Percentiles rank a stretch among this genome's conserved stretches.
These are phyloP conservation scores for Menura novaehollandiae DNA, from an alignment of 2,113 vertebrate genomes.

Conservation along the genomic window DNA sequence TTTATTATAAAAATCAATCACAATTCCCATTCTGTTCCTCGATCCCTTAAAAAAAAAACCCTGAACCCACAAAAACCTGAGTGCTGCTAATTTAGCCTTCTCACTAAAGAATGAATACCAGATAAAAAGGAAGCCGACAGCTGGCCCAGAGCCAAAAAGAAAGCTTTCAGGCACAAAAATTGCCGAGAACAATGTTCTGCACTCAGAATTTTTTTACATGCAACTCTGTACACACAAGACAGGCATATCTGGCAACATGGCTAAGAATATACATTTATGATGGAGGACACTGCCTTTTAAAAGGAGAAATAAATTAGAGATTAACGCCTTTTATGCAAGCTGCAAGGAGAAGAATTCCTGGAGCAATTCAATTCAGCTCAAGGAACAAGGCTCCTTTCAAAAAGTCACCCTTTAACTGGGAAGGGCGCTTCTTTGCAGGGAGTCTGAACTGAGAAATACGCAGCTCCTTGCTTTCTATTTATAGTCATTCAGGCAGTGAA, in stretches of 20 bases:
- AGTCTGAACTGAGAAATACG: constrained; percentile 51
- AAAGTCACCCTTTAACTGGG: constrained; percentile 65
- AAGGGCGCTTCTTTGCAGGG: constrained; percentile 60
- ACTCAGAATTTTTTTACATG: not conserved
- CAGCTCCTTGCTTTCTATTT: constrained; percentile 74
- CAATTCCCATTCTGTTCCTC: constrained; percentile 51
- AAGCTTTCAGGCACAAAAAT: constrained; percentile 60
- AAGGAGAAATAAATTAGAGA: constrained; percentile 60
- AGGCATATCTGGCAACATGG: not conserved
- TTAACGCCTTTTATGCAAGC: constrained; percentile 35
- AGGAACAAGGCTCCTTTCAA: constrained; percentile 70
- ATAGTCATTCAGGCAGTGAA: constrained; percentile 80
- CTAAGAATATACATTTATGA: constrained; percentile 25
- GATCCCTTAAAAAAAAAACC: not conserved
- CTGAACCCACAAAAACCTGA: not conserved
- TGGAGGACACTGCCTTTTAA: not conserved
- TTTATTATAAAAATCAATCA: constrained; percentile 52
- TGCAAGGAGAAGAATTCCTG: constrained; percentile 40
- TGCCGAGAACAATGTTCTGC: constrained; percentile 12
- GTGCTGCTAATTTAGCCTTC: constrained; percentile 69
- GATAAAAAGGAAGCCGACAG: constrained; percentile 71
- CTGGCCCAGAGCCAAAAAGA: constrained; percentile 65
- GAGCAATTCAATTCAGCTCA: constrained; percentile 63
- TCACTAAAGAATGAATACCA: constrained; percentile 55
- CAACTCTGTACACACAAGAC: not conserved